A percentile compares a stretch with the other conserved stretches of the same genome.
Conservation (phyloP, 2,888 invertebrate species). For the Morpho achilles region DNA sequence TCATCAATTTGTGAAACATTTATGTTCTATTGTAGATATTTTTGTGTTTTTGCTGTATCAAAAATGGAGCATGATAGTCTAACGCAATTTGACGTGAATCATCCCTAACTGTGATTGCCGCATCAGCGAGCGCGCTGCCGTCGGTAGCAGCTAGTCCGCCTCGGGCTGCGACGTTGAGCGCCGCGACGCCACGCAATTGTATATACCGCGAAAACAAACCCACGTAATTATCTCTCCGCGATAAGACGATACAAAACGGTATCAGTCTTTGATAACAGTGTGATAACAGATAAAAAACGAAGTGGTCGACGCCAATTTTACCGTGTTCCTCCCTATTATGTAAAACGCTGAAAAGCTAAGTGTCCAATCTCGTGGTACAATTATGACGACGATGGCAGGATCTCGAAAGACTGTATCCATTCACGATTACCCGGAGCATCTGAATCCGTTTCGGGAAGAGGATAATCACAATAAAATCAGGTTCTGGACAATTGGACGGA, state of each 20-base stretch:
- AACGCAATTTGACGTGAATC: slow-evolving; percentile 3
- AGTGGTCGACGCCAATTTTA: slow-evolving; percentile 61
- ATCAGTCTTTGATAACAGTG: slow-evolving; percentile 67
- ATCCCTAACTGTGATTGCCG: slow-evolving; percentile 28
- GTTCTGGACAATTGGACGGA: slow-evolving; percentile 80
- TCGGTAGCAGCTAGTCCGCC: slow-evolving; percentile 43
- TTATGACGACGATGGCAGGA: slow-evolving; percentile 63
- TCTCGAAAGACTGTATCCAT: slow-evolving; percentile 77
- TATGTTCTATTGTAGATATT: no score
- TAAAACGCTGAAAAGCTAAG: slow-evolving; percentile 54
- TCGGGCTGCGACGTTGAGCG: slow-evolving; percentile 54
- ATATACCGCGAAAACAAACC: slow-evolving; percentile 60
- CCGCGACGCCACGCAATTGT: slow-evolving; percentile 39
- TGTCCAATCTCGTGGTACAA: slow-evolving; percentile 40
- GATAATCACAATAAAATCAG: slow-evolving; percentile 81
- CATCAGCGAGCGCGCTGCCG: slow-evolving; percentile 18
- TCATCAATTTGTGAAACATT: no score
- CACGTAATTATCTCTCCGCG: slow-evolving; percentile 62
- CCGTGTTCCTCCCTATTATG: slow-evolving; percentile 56
- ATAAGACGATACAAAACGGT: slow-evolving; percentile 64
- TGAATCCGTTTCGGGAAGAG: slow-evolving; percentile 87
- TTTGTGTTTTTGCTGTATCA: no score
- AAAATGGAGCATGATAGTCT: no score
- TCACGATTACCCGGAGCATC: slow-evolving; percentile 86
- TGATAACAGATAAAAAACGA: slow-evolving; percentile 69